These are phyloP conservation scores for Poecilobothrus nobilitatus DNA, from an alignment of 2,888 invertebrate genomes.

Conservation along the genomic window DNA sequence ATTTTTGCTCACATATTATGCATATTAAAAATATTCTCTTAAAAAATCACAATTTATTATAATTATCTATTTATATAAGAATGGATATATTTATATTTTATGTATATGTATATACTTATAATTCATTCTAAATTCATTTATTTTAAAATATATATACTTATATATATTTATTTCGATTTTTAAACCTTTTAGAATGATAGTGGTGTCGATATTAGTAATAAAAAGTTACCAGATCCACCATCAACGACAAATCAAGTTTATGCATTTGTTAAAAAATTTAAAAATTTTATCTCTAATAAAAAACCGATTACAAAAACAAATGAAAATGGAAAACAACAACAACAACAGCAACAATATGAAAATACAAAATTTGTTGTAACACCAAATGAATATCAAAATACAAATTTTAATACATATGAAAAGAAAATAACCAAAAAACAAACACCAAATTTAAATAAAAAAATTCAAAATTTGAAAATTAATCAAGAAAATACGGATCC, in stretches of 20 bases:
- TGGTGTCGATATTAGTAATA: slow-evolving; percentile 47
- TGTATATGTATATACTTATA: too few species aligned
- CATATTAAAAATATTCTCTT: too few species aligned
- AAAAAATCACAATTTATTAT: too few species aligned
- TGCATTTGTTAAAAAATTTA: slow-evolving; percentile 60
- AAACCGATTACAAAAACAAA: slow-evolving; percentile 31
- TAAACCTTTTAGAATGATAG: slow-evolving; percentile 41
- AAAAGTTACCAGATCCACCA: slow-evolving; percentile 53
- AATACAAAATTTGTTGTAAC: slow-evolving; percentile 35
- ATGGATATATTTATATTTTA: too few species aligned
- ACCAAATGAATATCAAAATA: slow-evolving; percentile 26
- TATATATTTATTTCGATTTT: too few species aligned
- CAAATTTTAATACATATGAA: slow-evolving; percentile 12
- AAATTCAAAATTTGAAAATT: slow-evolving; percentile 13
- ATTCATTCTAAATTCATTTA: too few species aligned
- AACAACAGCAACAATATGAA: too few species aligned
- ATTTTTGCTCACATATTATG: too few species aligned
- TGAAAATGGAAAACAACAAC: slow-evolving; percentile 29
- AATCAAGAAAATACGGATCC: slow-evolving; percentile 24
- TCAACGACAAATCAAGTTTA: slow-evolving; percentile 50
- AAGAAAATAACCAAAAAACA: slow-evolving; percentile 16
- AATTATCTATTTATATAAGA: too few species aligned
- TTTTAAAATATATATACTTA: too few species aligned
- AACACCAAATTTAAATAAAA: slow-evolving; percentile 21
- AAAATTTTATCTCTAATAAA: slow-evolving; percentile 50